A percentile compares a stretch with the other conserved stretches of the same genome.
Evolutionary conservation across 2,797 vertebrate species (phyloP).

Genomic region (Danio tinwini): DNA sequence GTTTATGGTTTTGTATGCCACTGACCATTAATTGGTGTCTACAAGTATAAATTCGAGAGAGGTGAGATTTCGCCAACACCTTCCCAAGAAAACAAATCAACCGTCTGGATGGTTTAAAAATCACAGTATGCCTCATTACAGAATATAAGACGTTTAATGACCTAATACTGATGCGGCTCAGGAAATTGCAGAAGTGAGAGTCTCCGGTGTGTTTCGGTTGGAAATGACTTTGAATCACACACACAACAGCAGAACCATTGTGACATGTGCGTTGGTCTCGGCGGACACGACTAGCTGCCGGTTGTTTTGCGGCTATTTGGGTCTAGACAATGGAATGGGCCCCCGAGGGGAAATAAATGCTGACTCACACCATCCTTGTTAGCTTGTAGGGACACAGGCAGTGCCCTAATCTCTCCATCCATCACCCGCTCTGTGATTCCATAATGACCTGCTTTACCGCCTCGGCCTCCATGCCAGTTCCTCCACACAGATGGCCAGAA

Average conservation of each 20-base stretch:
- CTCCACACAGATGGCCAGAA: slow-evolving; percentile 34
- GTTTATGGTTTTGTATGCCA: slow-evolving; percentile 1
- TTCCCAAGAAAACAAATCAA: slow-evolving; percentile 20
- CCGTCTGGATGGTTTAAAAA: slow-evolving; percentile 9
- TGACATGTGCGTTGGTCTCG: slow-evolving; percentile 33
- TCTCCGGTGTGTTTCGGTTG: neutral
- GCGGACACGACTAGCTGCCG: neutral
- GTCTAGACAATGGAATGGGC: slow-evolving; percentile 60
- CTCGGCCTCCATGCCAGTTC: slow-evolving; percentile 25
- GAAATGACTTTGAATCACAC: slow-evolving; percentile 19
- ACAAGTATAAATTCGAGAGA: neutral
- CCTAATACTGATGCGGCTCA: slow-evolving; percentile 10
- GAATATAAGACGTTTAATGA: slow-evolving; percentile 2
- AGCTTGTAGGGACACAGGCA: slow-evolving; percentile 51
- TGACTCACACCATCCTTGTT: slow-evolving; percentile 60
- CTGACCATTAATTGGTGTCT: slow-evolving; percentile 9
- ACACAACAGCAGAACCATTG: slow-evolving; percentile 4
- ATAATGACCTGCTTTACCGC: slow-evolving; percentile 60
- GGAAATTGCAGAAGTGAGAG: neutral
- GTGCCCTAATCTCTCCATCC: slow-evolving; percentile 57
- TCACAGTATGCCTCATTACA: neutral
- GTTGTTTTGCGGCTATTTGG: slow-evolving; percentile 44
- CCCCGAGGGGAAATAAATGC: slow-evolving; percentile 54
- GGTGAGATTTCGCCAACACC: neutral
- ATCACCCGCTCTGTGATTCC: slow-evolving; percentile 60